phyloP scores from a whole-genome alignment of 2,797 vertebrate species.

The Melanotaenia trifasciata region DNA sequence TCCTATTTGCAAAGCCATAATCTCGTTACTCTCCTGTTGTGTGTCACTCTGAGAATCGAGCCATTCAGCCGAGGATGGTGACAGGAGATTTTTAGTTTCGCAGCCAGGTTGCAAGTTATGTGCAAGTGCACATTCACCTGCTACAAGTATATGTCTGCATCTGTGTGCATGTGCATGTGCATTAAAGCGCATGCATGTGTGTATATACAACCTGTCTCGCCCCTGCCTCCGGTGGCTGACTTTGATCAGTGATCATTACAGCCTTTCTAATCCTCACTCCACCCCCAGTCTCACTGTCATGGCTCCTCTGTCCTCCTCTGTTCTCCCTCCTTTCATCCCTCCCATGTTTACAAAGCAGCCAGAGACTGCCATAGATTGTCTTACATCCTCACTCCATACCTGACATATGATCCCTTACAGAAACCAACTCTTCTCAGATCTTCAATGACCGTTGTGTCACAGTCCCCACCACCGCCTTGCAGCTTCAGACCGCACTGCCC shows the following conservation, averaged over 20 bases:
- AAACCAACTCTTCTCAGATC: conserved; percentile 79
- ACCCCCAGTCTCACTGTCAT: conserved; percentile 83
- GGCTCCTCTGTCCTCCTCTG: conserved; percentile 81
- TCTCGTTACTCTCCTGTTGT: conserved; percentile 15
- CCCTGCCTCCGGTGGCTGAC: conserved; percentile 81
- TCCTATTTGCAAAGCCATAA: conserved; percentile 17
- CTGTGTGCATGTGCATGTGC: conserved; percentile 4
- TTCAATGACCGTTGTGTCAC: conserved; percentile 83
- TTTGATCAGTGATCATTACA: conserved; percentile 86
- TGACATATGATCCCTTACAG: conserved; percentile 80
- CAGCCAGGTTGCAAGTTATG: conserved; percentile 41
- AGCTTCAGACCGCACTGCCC: conserved; percentile 72
- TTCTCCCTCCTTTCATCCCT: conserved; percentile 83
- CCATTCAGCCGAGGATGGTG: conserved; percentile 20
- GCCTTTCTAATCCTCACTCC: conserved; percentile 82
- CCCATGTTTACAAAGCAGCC: conserved; percentile 83
- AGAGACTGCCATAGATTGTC: conserved; percentile 82
- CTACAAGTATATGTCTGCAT: conserved; percentile 18
- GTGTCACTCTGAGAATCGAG: conserved; percentile 14
- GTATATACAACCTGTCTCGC: conserved; percentile 73
- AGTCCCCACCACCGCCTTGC: conserved; percentile 68
- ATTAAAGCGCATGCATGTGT: conserved; percentile 29
- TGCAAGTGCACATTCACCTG: conserved; percentile 71
- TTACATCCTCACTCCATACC: conserved; percentile 82
- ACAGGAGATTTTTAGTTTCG: conserved; percentile 41